Conservation (phyloP, 2,113 vertebrate genomes). For the Caranx melampygus region DNA sequence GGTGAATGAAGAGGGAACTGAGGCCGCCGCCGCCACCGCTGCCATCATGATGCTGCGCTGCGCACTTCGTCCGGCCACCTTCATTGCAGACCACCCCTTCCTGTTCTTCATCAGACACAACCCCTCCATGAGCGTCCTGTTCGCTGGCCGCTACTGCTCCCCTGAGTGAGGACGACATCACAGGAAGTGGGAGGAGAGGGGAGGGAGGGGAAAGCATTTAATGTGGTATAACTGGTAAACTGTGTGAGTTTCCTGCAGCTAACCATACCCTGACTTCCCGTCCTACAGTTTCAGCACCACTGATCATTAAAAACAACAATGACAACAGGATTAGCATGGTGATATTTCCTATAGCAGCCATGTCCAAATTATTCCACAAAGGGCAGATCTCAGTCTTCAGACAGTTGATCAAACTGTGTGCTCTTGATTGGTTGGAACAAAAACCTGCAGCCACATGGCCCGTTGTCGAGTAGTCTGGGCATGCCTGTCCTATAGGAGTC, state of each 20-base stretch:
- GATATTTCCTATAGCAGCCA: too few relatives aligned
- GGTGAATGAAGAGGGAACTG: slow-evolving; percentile 91
- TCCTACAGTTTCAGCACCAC: neutral
- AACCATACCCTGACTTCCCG: slow-evolving; percentile 9
- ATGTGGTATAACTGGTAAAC: neutral
- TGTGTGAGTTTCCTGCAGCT: neutral
- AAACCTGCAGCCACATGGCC: too few relatives aligned
- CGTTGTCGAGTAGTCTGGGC: too few relatives aligned
- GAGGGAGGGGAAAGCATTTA: neutral
- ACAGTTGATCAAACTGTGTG: too few relatives aligned
- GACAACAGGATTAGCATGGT: too few relatives aligned
- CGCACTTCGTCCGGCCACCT: slow-evolving; percentile 59
- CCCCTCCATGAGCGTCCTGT: slow-evolving; percentile 83
- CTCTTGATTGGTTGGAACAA: too few relatives aligned
- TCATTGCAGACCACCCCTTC: slow-evolving; percentile 92
- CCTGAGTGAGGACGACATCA: slow-evolving; percentile 66
- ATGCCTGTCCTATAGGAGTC: too few relatives aligned
- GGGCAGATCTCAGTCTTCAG: too few relatives aligned
- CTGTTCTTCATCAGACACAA: slow-evolving; percentile 91
- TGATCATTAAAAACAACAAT: too few relatives aligned
- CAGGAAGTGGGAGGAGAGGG: neutral
- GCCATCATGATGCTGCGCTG: slow-evolving; percentile 77
- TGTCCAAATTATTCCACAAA: too few relatives aligned
- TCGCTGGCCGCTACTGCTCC: slow-evolving; percentile 86
- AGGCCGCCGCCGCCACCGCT: slow-evolving; percentile 87